phyloP scores from a whole-genome alignment of 2,113 vertebrate species.

The Nothoprocta pentlandii region DNA sequence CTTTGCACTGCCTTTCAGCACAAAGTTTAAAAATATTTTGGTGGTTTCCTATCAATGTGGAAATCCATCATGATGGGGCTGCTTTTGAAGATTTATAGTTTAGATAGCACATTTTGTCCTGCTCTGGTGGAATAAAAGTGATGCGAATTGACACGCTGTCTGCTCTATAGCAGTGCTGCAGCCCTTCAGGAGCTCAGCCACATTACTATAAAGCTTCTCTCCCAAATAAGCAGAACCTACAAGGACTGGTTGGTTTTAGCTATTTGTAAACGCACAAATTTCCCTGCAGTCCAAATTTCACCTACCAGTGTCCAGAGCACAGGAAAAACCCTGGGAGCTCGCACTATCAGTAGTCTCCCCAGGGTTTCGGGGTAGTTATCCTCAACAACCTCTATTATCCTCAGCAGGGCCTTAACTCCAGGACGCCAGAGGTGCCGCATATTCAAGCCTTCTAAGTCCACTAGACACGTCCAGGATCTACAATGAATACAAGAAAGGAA shows the following conservation, averaged over 20 bases:
- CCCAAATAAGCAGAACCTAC: not conserved
- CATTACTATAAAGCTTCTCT: not conserved
- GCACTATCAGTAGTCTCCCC: slow-evolving; percentile 84
- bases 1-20: not conserved
- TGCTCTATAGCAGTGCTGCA: not conserved
- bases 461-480: slow-evolving; percentile 88
- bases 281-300: not conserved
- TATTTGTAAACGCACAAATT: not conserved
- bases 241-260: not conserved
- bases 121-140: not conserved
- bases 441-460: slow-evolving; percentile 87
- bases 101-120: not conserved
- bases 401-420: slow-evolving; percentile 85
- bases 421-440: slow-evolving; percentile 89
- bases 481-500: not conserved
- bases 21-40: not conserved
- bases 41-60: not conserved
- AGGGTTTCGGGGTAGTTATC: slow-evolving; percentile 88
- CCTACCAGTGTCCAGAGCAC: slow-evolving; percentile 89
- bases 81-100: not conserved
- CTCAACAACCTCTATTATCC: slow-evolving; percentile 87
- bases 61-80: not conserved
- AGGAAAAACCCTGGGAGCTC: slow-evolving; percentile 85
- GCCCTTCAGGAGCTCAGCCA: not conserved
- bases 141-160: not conserved